Evolutionary conservation across 2,888 invertebrate species (phyloP), one percentile per base, ranked within the genome.

Genomic region (Odontocolon sp.): DNA sequence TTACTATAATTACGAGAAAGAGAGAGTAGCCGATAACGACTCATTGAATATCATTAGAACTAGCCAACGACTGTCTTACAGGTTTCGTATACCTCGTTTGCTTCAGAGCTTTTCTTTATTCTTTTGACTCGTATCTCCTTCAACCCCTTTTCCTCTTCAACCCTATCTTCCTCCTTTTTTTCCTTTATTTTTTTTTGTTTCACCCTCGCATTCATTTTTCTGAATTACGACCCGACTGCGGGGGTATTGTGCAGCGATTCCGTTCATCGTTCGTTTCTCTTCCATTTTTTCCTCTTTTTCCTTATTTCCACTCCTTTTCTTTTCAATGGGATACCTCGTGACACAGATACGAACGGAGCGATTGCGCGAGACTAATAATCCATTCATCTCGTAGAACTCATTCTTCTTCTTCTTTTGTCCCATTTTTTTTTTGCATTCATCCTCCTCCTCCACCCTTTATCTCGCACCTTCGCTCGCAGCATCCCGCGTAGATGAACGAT

Each of bases 1-100:
- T 74, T 73, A 78, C 71, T 71, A 80, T 77, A 69, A 81, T 77
- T 73, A 73, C 42, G 45, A 75, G 76, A 81, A 82, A 72, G 75
- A 78, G 75, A 80, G 80, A 81, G 70, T 82, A 83, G 83, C 81
- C 80, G 84, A 84, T 85, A 85, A 87, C 82, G 83, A 86, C 82
- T 85, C 84, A 87, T 84, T 84, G 80, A 85, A 84, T 86, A 87
- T 88, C 88, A 87, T 83, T 87, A 88, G 86, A 80, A 57, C 85
- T 88, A 88, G 87, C 86, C 83, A 86, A 86, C 84, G 83, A 87
- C 84, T 86, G 86, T 86, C 83, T 86, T 82, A 84, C 67, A 77
- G 67, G 67, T 81, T 79, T 79, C 56, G 74, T 77, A 42, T 23
- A 33, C n/a, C n/a, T 16, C 16, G 14, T 61, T 61, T 14, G 14